Base-by-base conservation (phyloP, 2,113 vertebrate species). In the Hoplias malabaricus region DNA sequence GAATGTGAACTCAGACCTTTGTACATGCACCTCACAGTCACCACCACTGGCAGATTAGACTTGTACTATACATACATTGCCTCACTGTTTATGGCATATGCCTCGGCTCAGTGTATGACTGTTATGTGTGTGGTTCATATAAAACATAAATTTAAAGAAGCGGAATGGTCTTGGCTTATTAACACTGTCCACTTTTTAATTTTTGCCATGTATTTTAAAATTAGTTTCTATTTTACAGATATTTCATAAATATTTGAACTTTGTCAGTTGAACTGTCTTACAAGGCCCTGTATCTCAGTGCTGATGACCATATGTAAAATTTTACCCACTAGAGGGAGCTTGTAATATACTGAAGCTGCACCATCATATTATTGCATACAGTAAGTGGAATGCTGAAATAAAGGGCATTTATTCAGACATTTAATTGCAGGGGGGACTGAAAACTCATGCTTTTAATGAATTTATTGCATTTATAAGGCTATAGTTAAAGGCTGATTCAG, bases 281-380 rank as follows among this genome's bases (percentile, higher is more conserved):
- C 5, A 25, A n/a, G 38, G 38, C 38, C 27, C 16, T 62, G 34
- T 48, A 21, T 33, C 25, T 10, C n/a, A 23, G 16, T 73, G 33
- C 6, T 33, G 8, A 9, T 34, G 10, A 27, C 14, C 11, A 33
- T 5, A 54, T 72, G 82, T 57, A 76, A 21, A 66, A 84, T 7
- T 85, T 43, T 50, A 73, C 65, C 91, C 92, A 93, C 90, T 88
- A 93, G 91, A 91, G 89, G 90, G 91, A 84, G 91, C 89, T 86
- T 91, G 70, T 68, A 88, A 83, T 86, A 84, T 91, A 78, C 84
- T 73, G 43, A 53, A 73, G 31, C 14, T 73, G 10, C 54, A 79
- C 48, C 38, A 59, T 78, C 25, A n/a, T 59, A 33, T 34, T 61
- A 16, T 33, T 25, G 14, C 59, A 27, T 66, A 33, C 43, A 53